A percentile compares a stretch with the other conserved stretches of the same genome.
Evolutionary conservation across 1,140 invertebrate genomes (phyloP).

Genomic region (Drosophila lini): DNA sequence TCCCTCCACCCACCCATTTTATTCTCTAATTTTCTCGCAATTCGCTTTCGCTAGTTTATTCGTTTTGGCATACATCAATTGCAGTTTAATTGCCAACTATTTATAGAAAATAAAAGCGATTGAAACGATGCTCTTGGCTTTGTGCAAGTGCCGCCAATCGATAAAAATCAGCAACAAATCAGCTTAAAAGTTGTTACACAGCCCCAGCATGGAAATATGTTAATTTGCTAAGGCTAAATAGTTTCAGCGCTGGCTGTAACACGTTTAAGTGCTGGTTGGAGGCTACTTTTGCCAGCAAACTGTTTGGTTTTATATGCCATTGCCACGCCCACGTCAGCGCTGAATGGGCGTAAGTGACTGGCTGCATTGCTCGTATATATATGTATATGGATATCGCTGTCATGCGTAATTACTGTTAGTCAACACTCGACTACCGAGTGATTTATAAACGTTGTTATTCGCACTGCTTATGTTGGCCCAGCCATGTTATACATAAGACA

Average conservation of each 20-base stretch:
- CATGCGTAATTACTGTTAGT: slow-evolving; percentile 67
- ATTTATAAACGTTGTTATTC: slow-evolving; percentile 57
- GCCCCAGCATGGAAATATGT: slow-evolving; percentile 30
- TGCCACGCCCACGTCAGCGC: slow-evolving; percentile 47
- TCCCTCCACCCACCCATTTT: not conserved
- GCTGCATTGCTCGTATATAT: slow-evolving; percentile 15
- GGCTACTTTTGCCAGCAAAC: slow-evolving; percentile 35
- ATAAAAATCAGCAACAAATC: slow-evolving; percentile 69
- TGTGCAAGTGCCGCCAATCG: slow-evolving; percentile 64
- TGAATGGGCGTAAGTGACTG: slow-evolving; percentile 39
- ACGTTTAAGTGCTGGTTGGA: slow-evolving; percentile 31
- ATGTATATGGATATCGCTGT: slow-evolving; percentile 24
- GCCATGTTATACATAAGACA: slow-evolving; percentile 36
- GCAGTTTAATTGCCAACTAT: slow-evolving; percentile 67
- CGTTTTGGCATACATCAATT: slow-evolving; percentile 50
- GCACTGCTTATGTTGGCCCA: slow-evolving; percentile 31
- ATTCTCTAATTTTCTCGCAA: slow-evolving; percentile 4
- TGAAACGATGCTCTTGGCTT: slow-evolving; percentile 43
- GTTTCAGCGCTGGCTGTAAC: slow-evolving; percentile 23
- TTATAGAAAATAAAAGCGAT: slow-evolving; percentile 44
- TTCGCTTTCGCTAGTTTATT: slow-evolving; percentile 3
- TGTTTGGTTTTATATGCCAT: slow-evolving; percentile 46
- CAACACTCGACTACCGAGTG: slow-evolving; percentile 67
- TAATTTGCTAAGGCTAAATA: slow-evolving; percentile 34
- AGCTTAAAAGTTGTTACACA: slow-evolving; percentile 29